phyloP scores from a whole-genome alignment of 1,140 invertebrate species.

The Anagrus nilaparvatae region DNA sequence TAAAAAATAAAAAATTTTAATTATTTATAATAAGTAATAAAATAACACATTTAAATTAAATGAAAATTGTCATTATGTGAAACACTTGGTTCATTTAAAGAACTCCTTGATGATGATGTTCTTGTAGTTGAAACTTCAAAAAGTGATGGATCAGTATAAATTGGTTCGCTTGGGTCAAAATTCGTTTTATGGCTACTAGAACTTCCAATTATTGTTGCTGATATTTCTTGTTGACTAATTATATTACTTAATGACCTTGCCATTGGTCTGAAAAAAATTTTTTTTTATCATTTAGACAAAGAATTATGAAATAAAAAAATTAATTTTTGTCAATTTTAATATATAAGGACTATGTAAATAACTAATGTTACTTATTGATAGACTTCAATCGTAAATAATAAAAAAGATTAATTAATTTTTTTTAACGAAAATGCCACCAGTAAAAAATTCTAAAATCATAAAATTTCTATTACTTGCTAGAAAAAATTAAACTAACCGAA shows the following conservation, averaged over 20 bases:
- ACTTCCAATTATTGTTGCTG: constrained; percentile 31
- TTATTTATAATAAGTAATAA: too few species aligned
- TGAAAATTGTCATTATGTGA: constrained; percentile 10
- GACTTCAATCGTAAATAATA: too few species aligned
- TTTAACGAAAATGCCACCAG: not conserved
- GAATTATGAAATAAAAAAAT: constrained; percentile 1
- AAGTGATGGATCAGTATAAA: constrained; percentile 83
- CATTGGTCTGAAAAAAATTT: constrained; percentile 24
- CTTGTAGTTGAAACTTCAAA: constrained; percentile 57
- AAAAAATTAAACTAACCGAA: too few species aligned
- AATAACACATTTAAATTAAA: constrained; percentile 4
- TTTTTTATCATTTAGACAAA: not conserved
- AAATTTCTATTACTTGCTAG: too few species aligned
- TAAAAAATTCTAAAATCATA: constrained; percentile 1
- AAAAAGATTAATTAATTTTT: constrained; percentile 3
- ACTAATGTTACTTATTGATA: not conserved
- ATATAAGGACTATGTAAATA: not conserved
- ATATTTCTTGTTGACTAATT: constrained; percentile 24
- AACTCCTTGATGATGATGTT: not conserved
- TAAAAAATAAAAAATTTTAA: too few species aligned
- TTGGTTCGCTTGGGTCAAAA: constrained; percentile 78
- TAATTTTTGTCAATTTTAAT: not conserved
- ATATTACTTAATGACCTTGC: constrained; percentile 32
- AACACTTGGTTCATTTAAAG: not conserved
- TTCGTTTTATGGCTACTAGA: constrained; percentile 27